Conservation (phyloP, 2,797 vertebrate species). For the Vireo griseus region DNA sequence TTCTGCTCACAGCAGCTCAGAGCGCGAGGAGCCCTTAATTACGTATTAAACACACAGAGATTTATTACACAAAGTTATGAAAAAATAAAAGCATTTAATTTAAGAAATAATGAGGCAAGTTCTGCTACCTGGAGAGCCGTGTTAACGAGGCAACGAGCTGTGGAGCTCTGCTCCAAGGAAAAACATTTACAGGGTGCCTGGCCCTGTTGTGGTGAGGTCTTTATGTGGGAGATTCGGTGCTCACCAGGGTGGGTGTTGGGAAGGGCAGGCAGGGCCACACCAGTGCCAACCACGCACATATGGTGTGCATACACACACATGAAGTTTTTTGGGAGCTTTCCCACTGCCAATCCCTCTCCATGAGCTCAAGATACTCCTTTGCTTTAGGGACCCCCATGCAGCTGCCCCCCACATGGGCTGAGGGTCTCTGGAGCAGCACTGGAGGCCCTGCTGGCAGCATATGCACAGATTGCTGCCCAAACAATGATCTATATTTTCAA, state of each 20-base stretch:
- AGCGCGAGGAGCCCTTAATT: background rate
- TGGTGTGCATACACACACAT: background rate
- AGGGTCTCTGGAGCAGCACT: background rate
- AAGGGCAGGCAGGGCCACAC: background rate
- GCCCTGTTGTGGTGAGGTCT: rapidly evolving
- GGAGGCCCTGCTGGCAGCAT: background rate
- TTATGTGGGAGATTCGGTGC: rapidly evolving
- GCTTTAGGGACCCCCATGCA: rapidly evolving
- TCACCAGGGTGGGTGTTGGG: rapidly evolving
- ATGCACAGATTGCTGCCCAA: background rate
- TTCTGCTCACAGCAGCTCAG: background rate
- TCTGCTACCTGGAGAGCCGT: background rate
- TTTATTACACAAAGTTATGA: background rate
- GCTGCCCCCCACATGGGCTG: rapidly evolving
- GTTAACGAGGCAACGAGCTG: background rate
- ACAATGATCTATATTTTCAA: conserved; percentile 54
- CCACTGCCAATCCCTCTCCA: rapidly evolving
- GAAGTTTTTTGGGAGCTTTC: rapidly evolving
- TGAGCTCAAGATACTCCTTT: background rate
- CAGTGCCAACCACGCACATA: background rate
- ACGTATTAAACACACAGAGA: background rate
- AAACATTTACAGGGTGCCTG: rapidly evolving
- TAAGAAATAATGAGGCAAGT: background rate
- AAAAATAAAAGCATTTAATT: conserved; percentile 5
- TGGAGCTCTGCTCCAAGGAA: background rate